Percentiles rank a stretch among this genome's conserved stretches.
phyloP scores from a whole-genome alignment of 2,888 invertebrate genomes.

The Aspidiotus rigidus region DNA sequence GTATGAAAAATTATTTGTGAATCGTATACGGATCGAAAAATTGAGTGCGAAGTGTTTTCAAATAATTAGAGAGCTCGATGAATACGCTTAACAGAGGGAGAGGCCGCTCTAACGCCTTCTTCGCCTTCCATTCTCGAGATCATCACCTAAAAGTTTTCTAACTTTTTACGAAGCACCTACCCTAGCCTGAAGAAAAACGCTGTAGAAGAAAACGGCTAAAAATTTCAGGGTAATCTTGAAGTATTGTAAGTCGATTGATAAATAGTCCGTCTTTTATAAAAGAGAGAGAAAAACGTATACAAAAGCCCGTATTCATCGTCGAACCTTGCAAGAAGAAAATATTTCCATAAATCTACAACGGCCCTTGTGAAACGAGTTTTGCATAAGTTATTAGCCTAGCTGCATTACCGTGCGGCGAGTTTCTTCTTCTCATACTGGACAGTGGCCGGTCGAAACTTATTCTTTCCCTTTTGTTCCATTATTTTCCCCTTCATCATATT shows the following conservation, averaged over 20 bases:
- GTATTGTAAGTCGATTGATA: slow-evolving; percentile 29
- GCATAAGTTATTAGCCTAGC: slow-evolving; percentile 29
- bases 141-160: slow-evolving; percentile 13
- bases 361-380: slow-evolving; percentile 28
- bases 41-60: too few species aligned
- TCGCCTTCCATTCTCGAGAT: not conserved
- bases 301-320: slow-evolving; percentile 23
- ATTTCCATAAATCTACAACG: slow-evolving; percentile 32
- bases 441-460: slow-evolving; percentile 24
- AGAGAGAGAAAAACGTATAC: slow-evolving; percentile 11
- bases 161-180: not conserved
- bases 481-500: slow-evolving; percentile 31
- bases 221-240: slow-evolving; percentile 23
- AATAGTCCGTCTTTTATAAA: slow-evolving; percentile 24
- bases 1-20: too few species aligned
- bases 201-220: not conserved
- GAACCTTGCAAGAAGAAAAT: slow-evolving; percentile 18
- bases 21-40: too few species aligned
- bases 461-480: slow-evolving; percentile 28
- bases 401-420: slow-evolving; percentile 15
- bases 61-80: too few species aligned
- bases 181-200: not conserved
- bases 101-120: too few species aligned
- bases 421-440: slow-evolving; percentile 31
- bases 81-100: too few species aligned